phyloP scores from a whole-genome alignment of 1,140 invertebrate genomes.

The Dryas iulia region DNA sequence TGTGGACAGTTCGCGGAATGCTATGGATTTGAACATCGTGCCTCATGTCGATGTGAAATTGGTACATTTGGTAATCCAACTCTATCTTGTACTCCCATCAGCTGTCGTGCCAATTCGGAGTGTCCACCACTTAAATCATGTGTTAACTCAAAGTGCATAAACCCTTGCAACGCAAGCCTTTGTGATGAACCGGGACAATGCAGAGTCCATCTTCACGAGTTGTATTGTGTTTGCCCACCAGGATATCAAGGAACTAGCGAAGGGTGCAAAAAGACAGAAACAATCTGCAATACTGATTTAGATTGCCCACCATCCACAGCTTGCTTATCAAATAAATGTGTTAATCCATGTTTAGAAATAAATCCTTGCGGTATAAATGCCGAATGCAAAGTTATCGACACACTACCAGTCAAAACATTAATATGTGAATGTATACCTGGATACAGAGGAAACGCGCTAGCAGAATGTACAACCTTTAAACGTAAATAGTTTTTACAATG shows the following conservation, averaged over 20 bases:
- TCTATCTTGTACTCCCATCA: slow-evolving; percentile 86
- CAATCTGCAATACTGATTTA: slow-evolving; percentile 86
- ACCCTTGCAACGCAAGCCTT: slow-evolving; percentile 86
- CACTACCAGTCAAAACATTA: slow-evolving; percentile 92
- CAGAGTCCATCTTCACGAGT: slow-evolving; percentile 87
- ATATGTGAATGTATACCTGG: slow-evolving; percentile 93
- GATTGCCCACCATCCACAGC: slow-evolving; percentile 92
- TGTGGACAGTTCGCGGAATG: slow-evolving; percentile 89
- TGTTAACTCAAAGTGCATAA: slow-evolving; percentile 88
- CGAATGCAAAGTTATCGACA: slow-evolving; percentile 89
- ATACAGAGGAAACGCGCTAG: slow-evolving; percentile 90
- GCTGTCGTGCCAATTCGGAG: slow-evolving; percentile 88
- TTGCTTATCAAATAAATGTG: slow-evolving; percentile 90
- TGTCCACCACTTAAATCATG: slow-evolving; percentile 89
- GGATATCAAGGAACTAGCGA: slow-evolving; percentile 86
- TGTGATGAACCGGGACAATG: slow-evolving; percentile 88
- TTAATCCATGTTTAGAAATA: slow-evolving; percentile 90
- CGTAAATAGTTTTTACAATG: slow-evolving; percentile 58
- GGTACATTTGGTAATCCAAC: slow-evolving; percentile 91
- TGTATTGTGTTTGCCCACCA: slow-evolving; percentile 89
- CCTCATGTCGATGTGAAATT: slow-evolving; percentile 89
- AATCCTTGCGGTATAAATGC: slow-evolving; percentile 91
- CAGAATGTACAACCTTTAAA: slow-evolving; percentile 87
- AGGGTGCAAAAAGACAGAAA: slow-evolving; percentile 84
- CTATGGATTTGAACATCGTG: slow-evolving; percentile 88